These are phyloP conservation scores for Biston betularia DNA, from an alignment of 2,888 invertebrate species.

Conservation along the genomic window DNA sequence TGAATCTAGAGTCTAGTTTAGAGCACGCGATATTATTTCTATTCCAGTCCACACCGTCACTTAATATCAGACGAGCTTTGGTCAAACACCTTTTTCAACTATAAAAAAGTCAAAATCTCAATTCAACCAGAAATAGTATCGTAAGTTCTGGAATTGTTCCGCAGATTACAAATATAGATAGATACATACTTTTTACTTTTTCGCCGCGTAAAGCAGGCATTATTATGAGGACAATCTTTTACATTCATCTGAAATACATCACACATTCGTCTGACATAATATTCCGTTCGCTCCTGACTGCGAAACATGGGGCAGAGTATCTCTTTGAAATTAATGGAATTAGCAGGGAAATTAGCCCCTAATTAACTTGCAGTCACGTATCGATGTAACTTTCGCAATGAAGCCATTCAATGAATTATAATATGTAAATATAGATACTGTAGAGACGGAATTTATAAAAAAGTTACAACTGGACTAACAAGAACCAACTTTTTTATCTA, in stretches of 20 bases:
- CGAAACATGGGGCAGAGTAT: constrained; percentile 11
- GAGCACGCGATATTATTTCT: too few species aligned
- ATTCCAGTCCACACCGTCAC: too few species aligned
- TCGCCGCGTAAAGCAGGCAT: neutral
- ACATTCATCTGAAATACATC: neutral
- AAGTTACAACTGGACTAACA: too few species aligned
- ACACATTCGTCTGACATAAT: constrained; percentile 8
- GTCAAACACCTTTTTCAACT: too few species aligned
- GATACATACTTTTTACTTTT: constrained; percentile 1
- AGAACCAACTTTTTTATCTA: too few species aligned
- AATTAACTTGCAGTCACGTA: constrained; percentile 68
- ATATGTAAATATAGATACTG: constrained; percentile 30
- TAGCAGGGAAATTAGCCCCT: constrained; percentile 43
- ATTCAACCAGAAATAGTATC: too few species aligned
- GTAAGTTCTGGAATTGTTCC: too few species aligned
- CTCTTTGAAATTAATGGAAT: constrained; percentile 16
- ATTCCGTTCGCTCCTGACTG: constrained; percentile 1
- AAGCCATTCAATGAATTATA: constrained; percentile 71
- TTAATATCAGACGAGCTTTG: too few species aligned
- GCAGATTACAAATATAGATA: neutral
- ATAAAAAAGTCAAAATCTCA: too few species aligned
- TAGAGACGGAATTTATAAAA: neutral
- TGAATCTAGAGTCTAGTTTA: too few species aligned
- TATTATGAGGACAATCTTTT: neutral
- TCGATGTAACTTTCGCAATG: constrained; percentile 67